Evolutionary conservation across 2,888 invertebrate genomes (phyloP), one percentile per base, ranked within the genome.

Genomic region (Ennomos quercinarius): DNA sequence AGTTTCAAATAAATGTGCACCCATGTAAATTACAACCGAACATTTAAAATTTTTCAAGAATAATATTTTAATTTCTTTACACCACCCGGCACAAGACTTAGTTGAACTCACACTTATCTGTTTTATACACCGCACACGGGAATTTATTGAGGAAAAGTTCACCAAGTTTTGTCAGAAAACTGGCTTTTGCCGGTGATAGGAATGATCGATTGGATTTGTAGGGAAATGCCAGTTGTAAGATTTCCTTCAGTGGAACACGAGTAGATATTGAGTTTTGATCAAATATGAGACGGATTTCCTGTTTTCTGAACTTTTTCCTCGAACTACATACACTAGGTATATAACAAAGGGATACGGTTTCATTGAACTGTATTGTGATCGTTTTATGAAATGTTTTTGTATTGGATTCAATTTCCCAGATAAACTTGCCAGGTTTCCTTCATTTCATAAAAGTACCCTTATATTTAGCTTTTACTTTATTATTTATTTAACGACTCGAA

Each of bases 61-160:
- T 17, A 17, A 17, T 17, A 27, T 27, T 27, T 27, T 6, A 6
- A 4, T 27, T 27, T 27, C 27, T 27, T 27, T 6, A 2, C 3
- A 17, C 17, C 17, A 17, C 17, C 17, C 17, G 17, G 27, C 27
- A 27, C 27, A 27, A 27, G 0, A 27, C 0, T 27, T n/a, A n/a
- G n/a, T n/a, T 27, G 27, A 27, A 35, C n/a, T 50, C 10, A 35
- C 42, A 34, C 34, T 35, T 43, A 12, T 38, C 38, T 27, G 44
- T 37, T 27, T 63, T 48, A 37, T 17, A 13, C n/a, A 42, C 46
- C 38, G 59, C 57, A 60, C 57, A 54, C 63, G 54, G 52, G 50
- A 63, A 68, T 71, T 72, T 74, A 68, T 68, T 62, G 68, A 56
- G 56, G 51, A 58, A 68, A 64, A 51, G 55, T 65, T 61, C 63